These are phyloP conservation scores for Trileptium ribeirensis DNA, from an alignment of 2,888 invertebrate genomes.

Conservation along the genomic window DNA sequence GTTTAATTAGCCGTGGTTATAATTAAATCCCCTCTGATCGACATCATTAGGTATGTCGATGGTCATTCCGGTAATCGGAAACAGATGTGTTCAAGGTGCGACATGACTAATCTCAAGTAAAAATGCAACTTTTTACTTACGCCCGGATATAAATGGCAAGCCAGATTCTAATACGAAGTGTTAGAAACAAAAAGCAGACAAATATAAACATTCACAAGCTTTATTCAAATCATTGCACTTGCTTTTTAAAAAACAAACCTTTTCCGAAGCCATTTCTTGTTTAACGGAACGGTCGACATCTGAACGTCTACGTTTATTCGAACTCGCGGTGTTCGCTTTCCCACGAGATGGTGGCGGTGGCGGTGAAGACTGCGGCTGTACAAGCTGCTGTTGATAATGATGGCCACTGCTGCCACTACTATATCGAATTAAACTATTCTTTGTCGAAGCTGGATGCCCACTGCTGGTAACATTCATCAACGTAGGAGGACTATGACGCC, in stretches of 20 bases:
- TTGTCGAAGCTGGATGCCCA: neutral
- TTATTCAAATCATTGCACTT: too few species aligned
- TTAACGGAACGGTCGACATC: neutral
- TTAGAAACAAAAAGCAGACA: too few species aligned
- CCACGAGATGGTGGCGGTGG: neutral
- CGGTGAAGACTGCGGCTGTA: neutral
- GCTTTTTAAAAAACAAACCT: neutral
- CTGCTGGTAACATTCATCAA: neutral
- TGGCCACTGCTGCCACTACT: neutral
- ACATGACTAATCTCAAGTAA: too few species aligned
- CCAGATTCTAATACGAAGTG: too few species aligned
- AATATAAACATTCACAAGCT: too few species aligned
- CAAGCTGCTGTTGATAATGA: neutral
- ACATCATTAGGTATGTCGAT: too few species aligned
- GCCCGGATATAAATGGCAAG: too few species aligned
- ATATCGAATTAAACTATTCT: neutral
- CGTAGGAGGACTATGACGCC: constrained; percentile 12
- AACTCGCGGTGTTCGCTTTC: neutral
- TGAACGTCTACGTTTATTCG: constrained; percentile 6
- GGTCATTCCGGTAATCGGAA: too few species aligned
- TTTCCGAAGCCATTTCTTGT: neutral
- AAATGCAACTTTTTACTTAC: too few species aligned
- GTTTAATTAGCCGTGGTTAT: too few species aligned
- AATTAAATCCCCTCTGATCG: too few species aligned
- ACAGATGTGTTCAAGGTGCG: too few species aligned